phyloP scores from a whole-genome alignment of 2,797 vertebrate species.

The Platalea minor region DNA sequence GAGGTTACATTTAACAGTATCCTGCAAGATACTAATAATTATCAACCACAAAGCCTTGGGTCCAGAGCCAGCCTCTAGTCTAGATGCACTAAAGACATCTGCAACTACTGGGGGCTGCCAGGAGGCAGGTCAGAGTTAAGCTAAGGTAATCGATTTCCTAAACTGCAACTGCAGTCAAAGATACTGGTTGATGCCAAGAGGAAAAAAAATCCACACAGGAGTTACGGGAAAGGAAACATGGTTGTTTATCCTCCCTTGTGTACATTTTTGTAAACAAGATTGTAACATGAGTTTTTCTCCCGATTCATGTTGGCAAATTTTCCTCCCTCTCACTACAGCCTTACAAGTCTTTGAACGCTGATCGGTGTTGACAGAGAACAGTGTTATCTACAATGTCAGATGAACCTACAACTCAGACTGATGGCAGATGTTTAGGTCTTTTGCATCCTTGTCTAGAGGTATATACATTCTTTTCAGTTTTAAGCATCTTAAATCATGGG shows the following conservation, averaged over 20 bases:
- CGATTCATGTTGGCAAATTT: neutral
- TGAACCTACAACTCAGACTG: neutral
- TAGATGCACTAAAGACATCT: neutral
- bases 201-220: neutral
- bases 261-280: neutral
- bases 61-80: neutral
- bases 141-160: neutral
- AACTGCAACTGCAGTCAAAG: neutral
- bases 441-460: neutral
- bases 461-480: neutral
- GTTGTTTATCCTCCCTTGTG: neutral
- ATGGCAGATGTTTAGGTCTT: neutral
- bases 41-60: neutral
- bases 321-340: neutral
- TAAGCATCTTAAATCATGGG: neutral
- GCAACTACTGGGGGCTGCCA: neutral
- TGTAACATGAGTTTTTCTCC: neutral
- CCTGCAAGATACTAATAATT: neutral
- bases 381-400: neutral
- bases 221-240: neutral
- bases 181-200: neutral
- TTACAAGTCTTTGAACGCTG: neutral
- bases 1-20: neutral
- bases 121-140: neutral
- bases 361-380: neutral